Evolutionary conservation across 2,797 vertebrate genomes (phyloP).

Genomic region (Myotis myotis): DNA sequence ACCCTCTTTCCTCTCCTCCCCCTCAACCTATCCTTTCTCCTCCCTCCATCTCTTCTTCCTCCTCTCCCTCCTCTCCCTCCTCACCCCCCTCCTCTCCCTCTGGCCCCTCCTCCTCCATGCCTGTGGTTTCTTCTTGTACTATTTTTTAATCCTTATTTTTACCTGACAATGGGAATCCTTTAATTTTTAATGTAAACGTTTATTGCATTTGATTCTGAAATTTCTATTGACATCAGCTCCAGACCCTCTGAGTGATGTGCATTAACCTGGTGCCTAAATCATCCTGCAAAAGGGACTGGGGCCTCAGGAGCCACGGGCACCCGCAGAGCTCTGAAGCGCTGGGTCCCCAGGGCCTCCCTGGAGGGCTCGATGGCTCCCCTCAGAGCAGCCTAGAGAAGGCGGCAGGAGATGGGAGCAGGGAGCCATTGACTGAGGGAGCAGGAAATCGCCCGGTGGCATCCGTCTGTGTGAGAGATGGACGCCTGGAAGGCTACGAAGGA

Average conservation of each 20-base stretch:
- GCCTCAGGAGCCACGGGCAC: not conserved
- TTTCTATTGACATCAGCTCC: not conserved
- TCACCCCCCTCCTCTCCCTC: not conserved
- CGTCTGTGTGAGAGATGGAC: not conserved
- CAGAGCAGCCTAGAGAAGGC: not conserved
- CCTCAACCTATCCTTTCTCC: not conserved
- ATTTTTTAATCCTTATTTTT: not conserved
- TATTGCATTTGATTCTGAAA: slow-evolving; percentile 1
- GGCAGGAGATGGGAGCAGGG: not conserved
- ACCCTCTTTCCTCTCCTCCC: rapidly evolving
- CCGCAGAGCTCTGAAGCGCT: not conserved
- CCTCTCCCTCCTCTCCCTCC: not conserved
- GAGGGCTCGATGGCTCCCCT: not conserved
- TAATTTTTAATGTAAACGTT: not conserved
- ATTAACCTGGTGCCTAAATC: not conserved
- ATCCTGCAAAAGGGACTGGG: not conserved
- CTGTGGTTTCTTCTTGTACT: not conserved
- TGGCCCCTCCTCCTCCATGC: not conserved
- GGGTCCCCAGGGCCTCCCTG: not conserved
- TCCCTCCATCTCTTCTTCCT: not conserved
- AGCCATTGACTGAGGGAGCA: not conserved
- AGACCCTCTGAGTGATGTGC: not conserved
- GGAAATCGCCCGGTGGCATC: not conserved
- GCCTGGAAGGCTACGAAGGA: not conserved
- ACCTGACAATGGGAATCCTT: not conserved